Evolutionary conservation across 2,888 invertebrate genomes (phyloP), one percentile per base, ranked within the genome.

Genomic region (Eugnorisma glareosa): DNA sequence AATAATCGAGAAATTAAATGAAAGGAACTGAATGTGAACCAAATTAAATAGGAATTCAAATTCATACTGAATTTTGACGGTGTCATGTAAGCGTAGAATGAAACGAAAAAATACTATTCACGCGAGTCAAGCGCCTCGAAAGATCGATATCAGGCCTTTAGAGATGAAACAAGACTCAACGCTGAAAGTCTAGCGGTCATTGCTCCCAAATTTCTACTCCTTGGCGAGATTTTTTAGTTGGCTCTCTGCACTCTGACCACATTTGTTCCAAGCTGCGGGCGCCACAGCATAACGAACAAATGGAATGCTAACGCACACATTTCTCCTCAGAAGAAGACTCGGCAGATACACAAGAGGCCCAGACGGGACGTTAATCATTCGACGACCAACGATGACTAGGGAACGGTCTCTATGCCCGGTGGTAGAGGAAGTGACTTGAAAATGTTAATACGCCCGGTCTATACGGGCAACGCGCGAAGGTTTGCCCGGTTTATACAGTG

Each of bases 291-390:
- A 71, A 24, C 71, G 24, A 77, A 80, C 75, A 81, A 74, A 70
- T 69, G 48, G 71, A 82, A 83, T 66, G 75, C 74, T 82, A 75
- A 83, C 72, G 66, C 69, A 63, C 40, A 83, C 31, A 83, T 83
- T 83, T 83, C 69, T 83, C 84, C 79, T 67, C 82, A 83, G 82
- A 83, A 75, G 75, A 69, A 83, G 72, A 75, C 82, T 69, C 45
- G 51, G 51, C 73, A 70, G 78, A 82, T 82, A 73, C 67, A 51
- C 77, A 61, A 73, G 82, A 67, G 48, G 75, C 37, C 57, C 79
- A 40, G 61, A 79, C 45, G 72, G 83, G 37, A 83, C 69, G n/a
- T 67, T 73, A 72, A 45, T 79, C 61, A 83, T 79, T 75, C 82
- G 67, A 40, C 79, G 83, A 83, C 79, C 82, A 31, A 68, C 73